Evolutionary conservation across 2,797 vertebrate species (phyloP).

Genomic region (Gallirallus australis): DNA sequence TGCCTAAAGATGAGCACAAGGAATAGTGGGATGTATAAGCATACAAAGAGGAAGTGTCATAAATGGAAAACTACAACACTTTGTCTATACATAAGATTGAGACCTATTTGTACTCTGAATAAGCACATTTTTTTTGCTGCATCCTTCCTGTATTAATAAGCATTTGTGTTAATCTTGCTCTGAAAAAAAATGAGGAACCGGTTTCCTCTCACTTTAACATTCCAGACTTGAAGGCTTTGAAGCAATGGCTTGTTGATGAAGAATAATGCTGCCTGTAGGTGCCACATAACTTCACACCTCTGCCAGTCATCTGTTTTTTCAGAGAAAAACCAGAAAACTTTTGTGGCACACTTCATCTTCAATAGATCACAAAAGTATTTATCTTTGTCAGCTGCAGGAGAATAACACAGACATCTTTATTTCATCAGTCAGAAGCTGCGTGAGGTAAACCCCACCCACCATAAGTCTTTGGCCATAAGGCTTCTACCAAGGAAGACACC

Average conservation of each 20-base stretch:
- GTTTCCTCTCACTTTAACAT: background rate
- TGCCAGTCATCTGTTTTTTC: background rate
- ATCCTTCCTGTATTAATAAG: background rate
- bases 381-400: background rate
- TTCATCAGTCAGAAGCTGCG: background rate
- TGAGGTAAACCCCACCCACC: background rate
- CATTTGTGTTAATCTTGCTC: background rate
- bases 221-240: background rate
- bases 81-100: background rate
- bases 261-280: background rate
- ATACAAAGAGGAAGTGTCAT: background rate
- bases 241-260: background rate
- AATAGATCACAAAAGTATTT: background rate
- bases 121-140: background rate
- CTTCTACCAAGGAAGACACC: background rate
- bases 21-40: background rate
- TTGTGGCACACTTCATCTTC: background rate
- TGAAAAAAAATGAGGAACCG: background rate
- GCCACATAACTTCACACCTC: background rate
- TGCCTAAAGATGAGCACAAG: background rate
- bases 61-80: background rate
- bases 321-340: background rate
- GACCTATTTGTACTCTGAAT: background rate
- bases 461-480: background rate
- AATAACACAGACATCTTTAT: background rate